Percentiles rank a stretch among this genome's conserved stretches.
These are phyloP conservation scores for Pagetopsis macropterus DNA, from an alignment of 2,797 vertebrate genomes.

Conservation along the genomic window DNA sequence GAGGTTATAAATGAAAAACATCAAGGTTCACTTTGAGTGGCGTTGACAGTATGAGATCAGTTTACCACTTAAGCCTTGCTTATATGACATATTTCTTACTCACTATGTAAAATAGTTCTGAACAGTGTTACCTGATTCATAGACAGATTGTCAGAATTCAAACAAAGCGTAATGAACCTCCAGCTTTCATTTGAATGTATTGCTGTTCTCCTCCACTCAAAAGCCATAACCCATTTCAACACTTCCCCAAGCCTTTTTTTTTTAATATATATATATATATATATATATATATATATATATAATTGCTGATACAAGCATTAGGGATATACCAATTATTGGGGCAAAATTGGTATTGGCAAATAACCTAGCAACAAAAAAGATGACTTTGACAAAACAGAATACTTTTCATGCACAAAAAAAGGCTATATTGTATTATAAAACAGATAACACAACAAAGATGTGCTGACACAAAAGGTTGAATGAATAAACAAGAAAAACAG, in stretches of 20 bases:
- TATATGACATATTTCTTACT: slow-evolving; percentile 18
- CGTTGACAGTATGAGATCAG: slow-evolving; percentile 17
- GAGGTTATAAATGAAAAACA: slow-evolving; percentile 9
- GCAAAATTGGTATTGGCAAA: too few relatives aligned
- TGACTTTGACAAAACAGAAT: too few relatives aligned
- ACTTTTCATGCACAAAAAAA: too few relatives aligned
- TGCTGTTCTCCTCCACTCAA: background rate
- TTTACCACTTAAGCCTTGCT: slow-evolving; percentile 20
- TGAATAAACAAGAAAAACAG: too few relatives aligned
- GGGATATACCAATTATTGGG: too few relatives aligned
- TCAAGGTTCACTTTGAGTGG: slow-evolving; percentile 24
- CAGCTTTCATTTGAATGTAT: slow-evolving; percentile 15
- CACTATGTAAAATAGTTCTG: slow-evolving; percentile 21
- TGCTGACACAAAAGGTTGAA: too few relatives aligned
- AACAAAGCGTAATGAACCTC: slow-evolving; percentile 30
- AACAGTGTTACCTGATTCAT: slow-evolving; percentile 11
- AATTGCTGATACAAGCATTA: too few relatives aligned
- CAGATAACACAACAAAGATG: too few relatives aligned
- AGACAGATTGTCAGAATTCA: slow-evolving; percentile 42
- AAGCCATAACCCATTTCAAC: slow-evolving; percentile 1
- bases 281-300: too few relatives aligned
- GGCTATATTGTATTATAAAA: too few relatives aligned
- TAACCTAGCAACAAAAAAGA: too few relatives aligned
- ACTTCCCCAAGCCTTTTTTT: background rate
- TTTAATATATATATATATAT: too few relatives aligned